Evolutionary conservation across 2,888 invertebrate genomes (phyloP), one percentile per base, ranked within the genome.

Genomic region (Portevinia maculata): DNA sequence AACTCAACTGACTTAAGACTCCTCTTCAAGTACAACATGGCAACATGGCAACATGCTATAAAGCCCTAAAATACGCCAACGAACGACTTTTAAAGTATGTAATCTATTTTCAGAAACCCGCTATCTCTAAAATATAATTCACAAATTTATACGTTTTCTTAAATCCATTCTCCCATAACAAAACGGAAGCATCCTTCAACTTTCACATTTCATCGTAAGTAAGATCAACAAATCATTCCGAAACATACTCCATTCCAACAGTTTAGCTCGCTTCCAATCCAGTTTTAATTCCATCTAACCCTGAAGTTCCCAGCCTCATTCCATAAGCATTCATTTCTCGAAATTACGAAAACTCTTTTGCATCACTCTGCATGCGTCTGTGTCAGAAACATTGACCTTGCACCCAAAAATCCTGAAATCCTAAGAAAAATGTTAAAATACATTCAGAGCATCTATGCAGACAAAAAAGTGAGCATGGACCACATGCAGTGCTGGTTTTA

Each of bases 381-480:
- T 81, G 79, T 81, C 75, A 81, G 55, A 81, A 81, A 70, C 79
- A 81, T 70, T 81, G 79, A 81, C 79, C 79, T 81, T 75, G 79
- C 64, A 62, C 64, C 70, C 75, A 13, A 24, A 24, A 24, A 24
- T 24, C 24, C 24, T 24, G 5, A 60, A 32, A 37, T 55, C 28
- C 46, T 48, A 28, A 55, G 39, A 28, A 55, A 59, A 59, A 59
- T 60, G 19, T 17, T 75, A 32, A 46, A 59, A 53, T 32, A n/a
- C 19, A 30, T 34, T 32, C 30, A 28, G 28, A n/a, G 15, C 6
- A 8, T 39, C 30, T 5, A 32, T 50, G 30, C 34, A 73, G 60
- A 67, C 59, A 46, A 34, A 52, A 59, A 34, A 15, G 52, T 28
- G 13, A 21, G 34, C 55, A 67, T 8, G 50, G 69, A 81, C 75